These are phyloP conservation scores for Stichopus chloronotus DNA, from an alignment of 35 echinoderm and acorn worm genomes.

Conservation along the genomic window DNA sequence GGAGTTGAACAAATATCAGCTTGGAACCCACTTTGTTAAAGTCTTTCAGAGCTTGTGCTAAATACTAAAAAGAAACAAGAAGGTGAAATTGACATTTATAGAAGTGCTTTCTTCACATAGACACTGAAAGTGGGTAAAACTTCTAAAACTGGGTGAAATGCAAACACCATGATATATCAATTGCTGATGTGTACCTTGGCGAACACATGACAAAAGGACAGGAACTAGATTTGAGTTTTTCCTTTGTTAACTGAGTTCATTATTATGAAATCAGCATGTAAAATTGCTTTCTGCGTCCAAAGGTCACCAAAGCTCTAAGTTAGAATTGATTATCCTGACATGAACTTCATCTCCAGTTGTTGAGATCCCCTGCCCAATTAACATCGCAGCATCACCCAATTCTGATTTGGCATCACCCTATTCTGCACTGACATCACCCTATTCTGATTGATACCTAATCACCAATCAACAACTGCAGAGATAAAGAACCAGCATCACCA, in stretches of 20 bases:
- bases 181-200: not conserved
- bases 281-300: no score
- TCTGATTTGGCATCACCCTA: no score
- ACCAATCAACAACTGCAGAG: no score
- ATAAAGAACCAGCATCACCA: no score
- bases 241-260: not conserved
- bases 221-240: not conserved
- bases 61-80: constrained; percentile 9
- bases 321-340: no score
- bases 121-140: not conserved
- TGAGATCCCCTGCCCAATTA: no score
- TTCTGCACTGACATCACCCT: no score
- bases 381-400: no score
- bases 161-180: not conserved
- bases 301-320: no score
- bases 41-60: constrained; percentile 46
- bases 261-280: no score
- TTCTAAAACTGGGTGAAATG: not conserved
- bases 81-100: not conserved
- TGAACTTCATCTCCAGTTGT: no score
- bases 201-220: not conserved
- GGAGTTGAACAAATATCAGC: constrained; percentile 42
- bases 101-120: not conserved
- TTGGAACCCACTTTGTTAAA: constrained; percentile 14
- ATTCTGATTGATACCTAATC: no score